Evolutionary conservation across 2,113 vertebrate species (phyloP), one percentile per base, ranked within the genome.

Genomic region (Muntiacus reevesi): DNA sequence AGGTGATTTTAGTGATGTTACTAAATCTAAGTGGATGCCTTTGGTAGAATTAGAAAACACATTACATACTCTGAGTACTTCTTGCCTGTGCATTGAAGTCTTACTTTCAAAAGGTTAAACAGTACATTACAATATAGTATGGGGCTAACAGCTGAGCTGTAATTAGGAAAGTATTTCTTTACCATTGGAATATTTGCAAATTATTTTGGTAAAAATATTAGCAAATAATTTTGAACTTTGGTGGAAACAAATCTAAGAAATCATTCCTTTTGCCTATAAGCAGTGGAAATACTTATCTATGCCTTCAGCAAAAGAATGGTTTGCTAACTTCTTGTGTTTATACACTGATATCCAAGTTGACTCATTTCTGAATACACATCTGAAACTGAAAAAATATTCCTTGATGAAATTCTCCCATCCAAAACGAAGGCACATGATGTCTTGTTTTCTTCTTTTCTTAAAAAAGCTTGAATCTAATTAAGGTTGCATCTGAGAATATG

Each of bases 141-240:
- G 43, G n/a, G 67, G 50, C 10, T 87, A 87, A 84, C 40, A 43
- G 28, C 83, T 78, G 5, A 95, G 43, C 13, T 95, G 9, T 82
- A 84, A 79, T 78, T 84, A 40, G 27, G 25, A 76, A 83, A 64
- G 64, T n/a, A 90, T 57, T 76, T 90, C 36, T 62, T 52, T 95
- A 67, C 33, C 30, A 54, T 55, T 60, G 87, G 82, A 88, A 85
- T 91, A 60, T 43, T 84, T 95, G 19, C 27, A 96, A 90, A 93
- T 87, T 62, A 74, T 76, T 92, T 94, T 92, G 54, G 27, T 86
- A 92, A 93, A 52, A 93, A 78, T 78, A 93, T 54, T 55, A 93
- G 81, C 40, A 88, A 95, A 59, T 93, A 92, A 95, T 93, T 93
- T 94, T 94, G 79, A 62, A 94, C 21, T 95, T 97, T 60, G 45